These are phyloP conservation scores for Drosophila serrata DNA, from an alignment of 1,140 invertebrate species.

Conservation along the genomic window DNA sequence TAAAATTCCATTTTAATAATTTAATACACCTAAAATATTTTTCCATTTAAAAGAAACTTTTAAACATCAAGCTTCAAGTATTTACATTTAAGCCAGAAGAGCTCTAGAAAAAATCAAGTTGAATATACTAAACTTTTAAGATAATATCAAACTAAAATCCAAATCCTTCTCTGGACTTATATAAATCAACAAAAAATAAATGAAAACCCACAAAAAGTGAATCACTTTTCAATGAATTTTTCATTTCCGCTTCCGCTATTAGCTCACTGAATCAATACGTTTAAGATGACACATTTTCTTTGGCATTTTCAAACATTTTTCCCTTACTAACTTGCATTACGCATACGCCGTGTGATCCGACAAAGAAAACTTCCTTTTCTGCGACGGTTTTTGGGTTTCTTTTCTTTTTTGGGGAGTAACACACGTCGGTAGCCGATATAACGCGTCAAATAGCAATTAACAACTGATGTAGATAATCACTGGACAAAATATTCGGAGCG, in stretches of 20 bases:
- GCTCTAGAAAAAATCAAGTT: too few relatives aligned
- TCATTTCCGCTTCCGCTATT: background rate
- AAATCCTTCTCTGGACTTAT: background rate
- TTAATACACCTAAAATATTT: too few relatives aligned
- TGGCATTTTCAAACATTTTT: background rate
- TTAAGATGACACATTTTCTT: constrained; percentile 1
- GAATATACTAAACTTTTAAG: background rate
- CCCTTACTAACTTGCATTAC: background rate
- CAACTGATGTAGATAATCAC: constrained; percentile 85
- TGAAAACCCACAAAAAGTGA: background rate
- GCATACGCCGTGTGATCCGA: background rate
- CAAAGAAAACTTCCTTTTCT: background rate
- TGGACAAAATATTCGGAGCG: constrained; percentile 78
- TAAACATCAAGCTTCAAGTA: too few relatives aligned
- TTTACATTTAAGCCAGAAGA: too few relatives aligned
- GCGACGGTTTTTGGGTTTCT: constrained; percentile 2
- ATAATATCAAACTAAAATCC: background rate
- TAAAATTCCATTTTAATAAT: too few relatives aligned
- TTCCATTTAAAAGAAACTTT: too few relatives aligned
- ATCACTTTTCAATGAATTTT: constrained; percentile 4
- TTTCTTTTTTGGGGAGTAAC: too few relatives aligned
- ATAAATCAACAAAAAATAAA: too few relatives aligned
- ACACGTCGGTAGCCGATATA: constrained; percentile 84
- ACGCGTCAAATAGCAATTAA: constrained; percentile 85
- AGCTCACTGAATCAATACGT: constrained; percentile 8